Percentiles rank a stretch among this genome's conserved stretches.
phyloP scores from a whole-genome alignment of 2,797 vertebrate genomes.

The Lagocephalus sceleratus region DNA sequence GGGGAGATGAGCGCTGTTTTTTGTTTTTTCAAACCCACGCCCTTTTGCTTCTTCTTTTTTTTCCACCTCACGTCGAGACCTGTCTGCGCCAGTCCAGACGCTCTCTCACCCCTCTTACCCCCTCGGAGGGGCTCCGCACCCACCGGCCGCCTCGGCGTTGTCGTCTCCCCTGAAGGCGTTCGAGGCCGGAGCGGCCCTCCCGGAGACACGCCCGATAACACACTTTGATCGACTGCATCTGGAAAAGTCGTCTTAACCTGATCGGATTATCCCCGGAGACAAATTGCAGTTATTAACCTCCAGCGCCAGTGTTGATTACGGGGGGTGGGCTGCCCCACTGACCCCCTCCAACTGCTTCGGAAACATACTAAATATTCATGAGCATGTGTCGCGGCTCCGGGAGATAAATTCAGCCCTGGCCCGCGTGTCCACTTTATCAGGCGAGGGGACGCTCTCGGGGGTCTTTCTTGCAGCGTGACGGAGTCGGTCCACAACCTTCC shows the following conservation, averaged over 20 bases:
- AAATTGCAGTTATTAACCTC: conserved; percentile 52
- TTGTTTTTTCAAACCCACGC: background rate
- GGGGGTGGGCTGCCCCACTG: conserved; percentile 32
- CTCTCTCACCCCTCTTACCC: conserved; percentile 20
- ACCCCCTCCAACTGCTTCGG: conserved; percentile 30
- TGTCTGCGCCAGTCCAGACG: conserved; percentile 18
- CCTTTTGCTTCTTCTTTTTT: conserved; percentile 1
- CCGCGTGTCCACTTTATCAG: conserved; percentile 46
- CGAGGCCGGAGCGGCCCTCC: conserved; percentile 18
- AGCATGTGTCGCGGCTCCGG: conserved; percentile 19
- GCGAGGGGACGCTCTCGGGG: conserved; percentile 43
- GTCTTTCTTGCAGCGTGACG: conserved; percentile 31
- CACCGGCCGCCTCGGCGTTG: conserved; percentile 7
- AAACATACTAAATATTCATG: conserved; percentile 60
- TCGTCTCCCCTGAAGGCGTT: conserved; percentile 37
- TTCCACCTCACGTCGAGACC: conserved; percentile 24
- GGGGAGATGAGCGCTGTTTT: conserved; percentile 12
- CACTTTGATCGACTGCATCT: conserved; percentile 9
- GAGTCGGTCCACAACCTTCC: conserved; percentile 34
- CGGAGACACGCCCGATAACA: conserved; percentile 7
- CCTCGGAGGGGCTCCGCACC: conserved; percentile 42
- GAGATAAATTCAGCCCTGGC: conserved; percentile 40
- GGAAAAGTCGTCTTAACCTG: conserved; percentile 17
- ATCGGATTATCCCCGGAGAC: conserved; percentile 37
- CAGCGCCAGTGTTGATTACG: conserved; percentile 41